phyloP scores from a whole-genome alignment of 2,797 vertebrate genomes.

The Gobionotothen gibberifrons region DNA sequence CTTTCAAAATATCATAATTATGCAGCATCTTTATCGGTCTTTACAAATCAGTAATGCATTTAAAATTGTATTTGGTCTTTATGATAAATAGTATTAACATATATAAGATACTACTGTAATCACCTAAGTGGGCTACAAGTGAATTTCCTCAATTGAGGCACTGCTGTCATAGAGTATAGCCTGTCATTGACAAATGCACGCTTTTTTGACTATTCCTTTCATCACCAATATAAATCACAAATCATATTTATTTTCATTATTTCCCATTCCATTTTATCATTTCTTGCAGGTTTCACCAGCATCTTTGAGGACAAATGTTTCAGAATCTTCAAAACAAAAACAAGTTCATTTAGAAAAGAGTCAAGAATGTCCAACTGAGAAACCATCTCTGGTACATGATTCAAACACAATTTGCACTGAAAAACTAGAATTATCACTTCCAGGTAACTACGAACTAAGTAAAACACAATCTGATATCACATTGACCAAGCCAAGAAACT shows the following conservation, averaged over 20 bases:
- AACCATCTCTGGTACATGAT: constrained; percentile 27
- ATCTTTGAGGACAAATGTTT: constrained; percentile 67
- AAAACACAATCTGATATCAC: constrained; percentile 47
- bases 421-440: constrained; percentile 43
- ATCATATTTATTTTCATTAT: constrained; percentile 56
- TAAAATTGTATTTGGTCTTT: constrained; percentile 13
- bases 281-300: constrained; percentile 76
- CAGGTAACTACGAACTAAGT: constrained; percentile 52
- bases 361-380: constrained; percentile 39
- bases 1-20: constrained; percentile 2
- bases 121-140: constrained; percentile 52
- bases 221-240: constrained; percentile 34
- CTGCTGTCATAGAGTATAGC: constrained; percentile 8
- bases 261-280: constrained; percentile 73
- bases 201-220: constrained; percentile 41
- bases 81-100: constrained; percentile 4
- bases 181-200: constrained; percentile 55
- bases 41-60: constrained; percentile 3
- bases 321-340: constrained; percentile 67
- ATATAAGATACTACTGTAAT: neutral
- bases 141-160: constrained; percentile 46
- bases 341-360: constrained; percentile 49
- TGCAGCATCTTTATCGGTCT: neutral
- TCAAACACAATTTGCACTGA: constrained; percentile 36
- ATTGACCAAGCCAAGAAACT: constrained; percentile 24